Conservation (phyloP, 30 jellyfish, hydroid and myxozoan species). For the Cassiopea andromeda region DNA sequence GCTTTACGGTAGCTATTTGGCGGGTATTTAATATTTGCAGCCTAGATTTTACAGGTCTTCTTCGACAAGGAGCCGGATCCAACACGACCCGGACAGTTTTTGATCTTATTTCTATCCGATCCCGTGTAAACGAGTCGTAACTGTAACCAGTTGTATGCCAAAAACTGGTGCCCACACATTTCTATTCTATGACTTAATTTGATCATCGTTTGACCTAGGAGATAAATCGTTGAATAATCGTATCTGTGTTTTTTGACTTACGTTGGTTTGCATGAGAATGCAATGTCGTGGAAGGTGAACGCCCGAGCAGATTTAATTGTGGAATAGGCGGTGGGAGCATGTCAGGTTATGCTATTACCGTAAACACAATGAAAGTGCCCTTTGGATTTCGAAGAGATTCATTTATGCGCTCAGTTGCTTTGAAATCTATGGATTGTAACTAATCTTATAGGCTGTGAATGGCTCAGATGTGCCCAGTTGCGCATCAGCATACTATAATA, state of each 20-base stretch:
- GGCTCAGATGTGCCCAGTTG: constrained; percentile 36
- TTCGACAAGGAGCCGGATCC: too few species aligned
- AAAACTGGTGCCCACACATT: too few species aligned
- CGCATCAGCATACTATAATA: constrained; percentile 7
- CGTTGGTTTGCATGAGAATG: constrained; percentile 30
- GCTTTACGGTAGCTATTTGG: too few species aligned
- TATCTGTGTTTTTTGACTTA: constrained; percentile 9
- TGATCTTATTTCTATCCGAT: too few species aligned
- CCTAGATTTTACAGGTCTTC: too few species aligned
- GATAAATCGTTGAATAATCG: constrained; percentile 33
- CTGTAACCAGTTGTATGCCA: too few species aligned
- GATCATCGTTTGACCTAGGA: constrained; percentile 23
- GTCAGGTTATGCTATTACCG: constrained; percentile 56
- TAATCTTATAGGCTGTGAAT: constrained; percentile 42
- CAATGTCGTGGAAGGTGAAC: not conserved
- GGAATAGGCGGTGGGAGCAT: constrained; percentile 59
- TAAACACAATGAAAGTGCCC: constrained; percentile 4
- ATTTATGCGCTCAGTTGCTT: constrained; percentile 25
- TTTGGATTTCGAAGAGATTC: constrained; percentile 19
- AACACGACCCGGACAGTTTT: too few species aligned
- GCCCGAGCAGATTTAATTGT: constrained; percentile 45
- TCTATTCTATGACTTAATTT: too few species aligned
- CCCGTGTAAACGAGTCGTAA: too few species aligned
- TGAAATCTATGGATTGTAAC: not conserved
- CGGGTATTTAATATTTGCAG: too few species aligned